A percentile compares a stretch with the other conserved stretches of the same genome.
Conservation (phyloP, 2,888 invertebrate species). For the Papilio gigon region DNA sequence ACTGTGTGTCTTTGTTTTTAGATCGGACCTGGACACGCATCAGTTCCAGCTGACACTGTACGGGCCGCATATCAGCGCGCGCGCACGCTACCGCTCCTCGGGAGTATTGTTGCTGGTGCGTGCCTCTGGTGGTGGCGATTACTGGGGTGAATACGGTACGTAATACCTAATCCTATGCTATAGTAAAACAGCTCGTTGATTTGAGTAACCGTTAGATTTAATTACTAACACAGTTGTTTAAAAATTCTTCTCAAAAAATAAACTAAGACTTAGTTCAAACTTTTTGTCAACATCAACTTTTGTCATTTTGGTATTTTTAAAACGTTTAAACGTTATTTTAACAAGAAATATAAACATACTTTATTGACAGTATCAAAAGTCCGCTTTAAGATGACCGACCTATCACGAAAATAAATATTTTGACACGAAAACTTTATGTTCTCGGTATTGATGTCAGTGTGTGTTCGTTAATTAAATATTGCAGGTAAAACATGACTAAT, state of each 20-base stretch:
- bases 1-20: constrained; percentile 57
- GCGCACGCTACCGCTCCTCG: constrained; percentile 90
- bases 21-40: constrained; percentile 89
- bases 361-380: not conserved
- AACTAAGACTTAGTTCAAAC: not conserved
- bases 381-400: not conserved
- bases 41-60: constrained; percentile 91
- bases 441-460: constrained; percentile 10
- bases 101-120: constrained; percentile 90
- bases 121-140: constrained; percentile 93
- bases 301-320: not conserved
- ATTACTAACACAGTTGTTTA: too few species aligned
- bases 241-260: too few species aligned
- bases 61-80: constrained; percentile 90
- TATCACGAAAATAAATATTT: constrained; percentile 26
- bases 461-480: constrained; percentile 9
- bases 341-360: constrained; percentile 1
- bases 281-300: too few species aligned
- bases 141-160: constrained; percentile 94
- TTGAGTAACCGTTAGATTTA: not conserved
- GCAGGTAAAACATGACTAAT: not conserved
- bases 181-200: not conserved
- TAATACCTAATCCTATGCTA: not conserved
- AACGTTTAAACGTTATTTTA: not conserved
- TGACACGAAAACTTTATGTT: constrained; percentile 15